Evolutionary conservation across 2,888 invertebrate genomes (phyloP), one percentile per base, ranked within the genome.

Genomic region (Unio delphinus): DNA sequence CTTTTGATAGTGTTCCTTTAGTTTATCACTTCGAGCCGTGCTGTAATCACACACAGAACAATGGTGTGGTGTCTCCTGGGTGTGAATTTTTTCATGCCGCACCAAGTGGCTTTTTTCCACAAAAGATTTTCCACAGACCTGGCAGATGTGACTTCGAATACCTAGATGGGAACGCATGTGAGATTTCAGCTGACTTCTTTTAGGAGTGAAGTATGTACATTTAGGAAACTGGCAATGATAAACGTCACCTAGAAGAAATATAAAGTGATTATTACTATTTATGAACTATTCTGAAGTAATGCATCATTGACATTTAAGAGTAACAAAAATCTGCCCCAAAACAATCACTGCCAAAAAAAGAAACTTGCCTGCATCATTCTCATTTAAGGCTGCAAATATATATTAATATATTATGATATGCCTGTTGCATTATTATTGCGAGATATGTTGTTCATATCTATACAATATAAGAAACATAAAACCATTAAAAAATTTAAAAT

Each of bases 91-190:
- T 85, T 93, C 93, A 85, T 94, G 94, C 2, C 94, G 90, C 18
- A 93, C 91, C 70, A 94, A 88, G 88, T 94, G 94, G 56, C 93
- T 93, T 80, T 93, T 93, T 84, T 94, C 94, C 84, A 93, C 92
- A 85, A 94, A 94, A 20, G 92, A 92, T 64, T 93, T 91, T 1
- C 92, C 92, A 86, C 93, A 93, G 23, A 91, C 90, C 30, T 90
- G 89, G 84, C 94, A 94, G 34, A 92, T 90, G 83, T 92, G 92
- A 15, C 91, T 90, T 20, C 92, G 88, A 57, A 90, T 91, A 76
- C 88, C 91, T 85, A 90, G 82, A 91, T 93, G 91, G 55, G 92
- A 92, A 72, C 93, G 91, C 83, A 93, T 91, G 88, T 94, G 94
- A 56, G 93, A 92, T 55, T 92, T 92, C 61, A 94, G 88, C 85